Evolutionary conservation across 1,140 invertebrate genomes (phyloP).

Genomic region (Sarcophaga bullata): DNA sequence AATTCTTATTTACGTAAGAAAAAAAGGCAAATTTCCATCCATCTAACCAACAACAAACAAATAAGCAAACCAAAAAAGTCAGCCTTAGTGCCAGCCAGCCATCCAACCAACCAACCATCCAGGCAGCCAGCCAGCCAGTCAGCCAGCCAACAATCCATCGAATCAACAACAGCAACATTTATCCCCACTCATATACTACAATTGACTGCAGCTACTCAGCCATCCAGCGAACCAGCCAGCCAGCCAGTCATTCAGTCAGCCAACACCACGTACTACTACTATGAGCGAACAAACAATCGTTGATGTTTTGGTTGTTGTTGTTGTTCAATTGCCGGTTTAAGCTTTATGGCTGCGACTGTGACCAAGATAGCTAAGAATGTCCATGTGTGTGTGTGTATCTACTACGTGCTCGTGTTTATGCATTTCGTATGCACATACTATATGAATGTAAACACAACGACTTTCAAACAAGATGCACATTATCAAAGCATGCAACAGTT

Average conservation of each 20-base stretch:
- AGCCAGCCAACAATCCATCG: conserved; percentile 7
- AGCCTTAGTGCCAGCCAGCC: neutral
- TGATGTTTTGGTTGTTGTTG: conserved; percentile 1
- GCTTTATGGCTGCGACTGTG: conserved; percentile 28
- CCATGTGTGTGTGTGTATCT: neutral
- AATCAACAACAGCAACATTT: neutral
- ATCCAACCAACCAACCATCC: neutral
- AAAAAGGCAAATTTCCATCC: conserved; percentile 46
- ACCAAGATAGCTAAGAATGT: neutral
- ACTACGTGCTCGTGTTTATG: neutral
- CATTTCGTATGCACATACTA: neutral
- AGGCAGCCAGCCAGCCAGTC: neutral
- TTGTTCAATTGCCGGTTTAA: conserved; percentile 29
- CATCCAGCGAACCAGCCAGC: neutral
- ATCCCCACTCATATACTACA: conserved; percentile 8
- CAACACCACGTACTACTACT: neutral
- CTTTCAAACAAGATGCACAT: neutral
- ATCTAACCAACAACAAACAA: conserved; percentile 17
- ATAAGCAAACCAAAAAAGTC: neutral
- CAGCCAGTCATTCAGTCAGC: neutral
- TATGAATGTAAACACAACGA: neutral
- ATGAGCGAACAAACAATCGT: conserved; percentile 27
- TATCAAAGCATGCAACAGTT: conserved; percentile 6
- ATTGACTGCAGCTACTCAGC: conserved; percentile 21
- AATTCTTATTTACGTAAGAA: conserved; percentile 45